Evolutionary conservation across 2,113 vertebrate genomes (phyloP).

Genomic region (Condylura cristata): DNA sequence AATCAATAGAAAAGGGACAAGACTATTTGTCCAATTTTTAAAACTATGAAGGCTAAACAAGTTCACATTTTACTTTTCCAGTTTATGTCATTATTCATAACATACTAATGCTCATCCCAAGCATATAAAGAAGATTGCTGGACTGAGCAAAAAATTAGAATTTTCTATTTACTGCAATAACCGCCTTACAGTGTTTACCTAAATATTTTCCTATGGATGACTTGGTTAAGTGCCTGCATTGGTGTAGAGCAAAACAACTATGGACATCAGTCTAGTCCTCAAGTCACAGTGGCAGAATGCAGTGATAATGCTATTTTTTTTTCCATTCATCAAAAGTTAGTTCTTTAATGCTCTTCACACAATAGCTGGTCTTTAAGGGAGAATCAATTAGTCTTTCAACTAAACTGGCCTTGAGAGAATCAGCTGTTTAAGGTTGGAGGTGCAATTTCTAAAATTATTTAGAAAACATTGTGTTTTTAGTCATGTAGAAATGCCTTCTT

Average conservation of each 20-base stretch:
- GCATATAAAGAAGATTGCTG: not conserved
- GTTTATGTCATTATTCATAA: not conserved
- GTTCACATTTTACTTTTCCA: not conserved
- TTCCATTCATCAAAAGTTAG: not conserved
- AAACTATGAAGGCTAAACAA: not conserved
- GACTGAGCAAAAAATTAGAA: not conserved
- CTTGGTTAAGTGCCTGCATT: rapidly evolving
- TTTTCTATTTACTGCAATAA: not conserved
- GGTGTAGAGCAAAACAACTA: not conserved
- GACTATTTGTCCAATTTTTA: not conserved
- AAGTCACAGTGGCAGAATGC: rapidly evolving
- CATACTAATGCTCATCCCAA: not conserved
- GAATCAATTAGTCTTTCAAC: not conserved
- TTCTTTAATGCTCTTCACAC: not conserved
- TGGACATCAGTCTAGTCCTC: rapidly evolving
- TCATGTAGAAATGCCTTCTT: not conserved
- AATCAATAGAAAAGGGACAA: not conserved
- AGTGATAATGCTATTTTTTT: not conserved
- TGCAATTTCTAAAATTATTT: not conserved
- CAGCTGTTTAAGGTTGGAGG: not conserved
- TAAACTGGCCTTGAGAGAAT: not conserved
- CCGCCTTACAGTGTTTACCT: not conserved
- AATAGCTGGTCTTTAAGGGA: too few species aligned
- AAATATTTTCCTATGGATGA: not conserved
- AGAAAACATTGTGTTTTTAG: not conserved